Percentiles rank a stretch among this genome's conserved stretches.
Conservation (phyloP, 2,113 vertebrate genomes). For the Rana temporaria region DNA sequence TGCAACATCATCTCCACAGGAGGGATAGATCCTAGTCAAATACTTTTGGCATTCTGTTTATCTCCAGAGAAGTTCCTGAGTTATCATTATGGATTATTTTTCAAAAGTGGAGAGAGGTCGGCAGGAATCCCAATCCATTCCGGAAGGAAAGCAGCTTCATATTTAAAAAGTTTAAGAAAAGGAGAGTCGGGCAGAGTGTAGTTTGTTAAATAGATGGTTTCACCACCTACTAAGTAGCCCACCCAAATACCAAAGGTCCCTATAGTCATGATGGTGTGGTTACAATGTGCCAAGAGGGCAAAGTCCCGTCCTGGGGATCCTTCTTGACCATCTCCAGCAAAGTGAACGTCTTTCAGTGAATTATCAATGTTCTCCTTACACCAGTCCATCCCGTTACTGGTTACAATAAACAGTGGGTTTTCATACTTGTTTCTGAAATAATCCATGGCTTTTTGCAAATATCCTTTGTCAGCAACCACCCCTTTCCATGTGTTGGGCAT, state of each 20-base stretch:
- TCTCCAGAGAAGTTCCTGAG: too few relatives aligned
- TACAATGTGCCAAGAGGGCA: slow-evolving; percentile 33
- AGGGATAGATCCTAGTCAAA: too few relatives aligned
- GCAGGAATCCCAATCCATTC: slow-evolving; percentile 69
- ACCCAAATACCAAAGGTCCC: slow-evolving; percentile 41
- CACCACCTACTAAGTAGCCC: slow-evolving; percentile 19
- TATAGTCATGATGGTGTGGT: slow-evolving; percentile 42
- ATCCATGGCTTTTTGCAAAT: slow-evolving; percentile 47
- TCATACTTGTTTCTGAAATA: slow-evolving; percentile 44
- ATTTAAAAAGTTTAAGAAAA: slow-evolving; percentile 68
- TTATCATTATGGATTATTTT: too few relatives aligned
- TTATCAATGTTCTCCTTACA: slow-evolving; percentile 33
- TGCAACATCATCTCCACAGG: too few relatives aligned
- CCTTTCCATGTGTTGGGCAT: slow-evolving; percentile 55
- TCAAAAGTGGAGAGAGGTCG: slow-evolving; percentile 55
- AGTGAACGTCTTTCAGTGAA: slow-evolving; percentile 11
- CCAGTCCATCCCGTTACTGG: slow-evolving; percentile 52
- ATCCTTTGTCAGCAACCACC: slow-evolving; percentile 32
- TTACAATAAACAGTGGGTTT: slow-evolving; percentile 45
- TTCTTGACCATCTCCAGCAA: slow-evolving; percentile 41
- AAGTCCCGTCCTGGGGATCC: slow-evolving; percentile 18
- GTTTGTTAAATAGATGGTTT: slow-evolving; percentile 66
- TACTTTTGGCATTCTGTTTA: too few relatives aligned
- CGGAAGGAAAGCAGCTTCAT: slow-evolving; percentile 59
- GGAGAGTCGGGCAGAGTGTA: slow-evolving; percentile 65